Evolutionary conservation across 2,113 vertebrate genomes (phyloP), one percentile per base, ranked within the genome.

Genomic region (Lepisosteus oculatus): DNA sequence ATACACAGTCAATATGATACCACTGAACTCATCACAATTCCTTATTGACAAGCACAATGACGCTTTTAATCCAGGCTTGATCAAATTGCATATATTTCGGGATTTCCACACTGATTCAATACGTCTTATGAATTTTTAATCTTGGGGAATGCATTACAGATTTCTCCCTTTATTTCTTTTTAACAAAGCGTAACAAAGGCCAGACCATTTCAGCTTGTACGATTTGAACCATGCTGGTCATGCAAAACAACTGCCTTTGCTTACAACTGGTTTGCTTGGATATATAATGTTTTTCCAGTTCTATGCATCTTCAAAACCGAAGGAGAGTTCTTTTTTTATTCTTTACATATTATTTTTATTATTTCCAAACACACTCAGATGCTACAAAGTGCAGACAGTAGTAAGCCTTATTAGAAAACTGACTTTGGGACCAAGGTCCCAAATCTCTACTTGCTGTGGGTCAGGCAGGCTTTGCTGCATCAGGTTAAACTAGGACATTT

Each of bases 1-100:
- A 96, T 95, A 94, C 87, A 78, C 80, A 87, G 90, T 95, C 93
- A 93, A 93, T 92, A 90, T 77, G 91, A 93, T 85, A 89, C 90
- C 78, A 72, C 71, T 73, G 84, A 87, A 85, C 86, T 79, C 79
- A 87, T 86, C 85, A 83, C 83, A 76, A 78, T 69, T 86, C 81
- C 78, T 83, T 90, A 93, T 87, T 92, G 94, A 96, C 92, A 89
- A 86, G 85, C 71, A 79, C 86, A 86, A 78, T 88, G 88, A 88
- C 72, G 86, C 81, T 89, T 90, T 86, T 91, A 93, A 92, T 93
- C 90, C 89, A 80, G 72, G 73, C 80, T 80, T 89, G 83, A 92
- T 93, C 86, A 87, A 81, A 84, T 68, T 81, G 86, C 84, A 88
- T 85, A 92, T 86, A 90, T 90, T 93, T 93, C 69, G 85, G 86